Conservation (phyloP, 1,140 invertebrate genomes). For the Cheumatopsyche charites region DNA sequence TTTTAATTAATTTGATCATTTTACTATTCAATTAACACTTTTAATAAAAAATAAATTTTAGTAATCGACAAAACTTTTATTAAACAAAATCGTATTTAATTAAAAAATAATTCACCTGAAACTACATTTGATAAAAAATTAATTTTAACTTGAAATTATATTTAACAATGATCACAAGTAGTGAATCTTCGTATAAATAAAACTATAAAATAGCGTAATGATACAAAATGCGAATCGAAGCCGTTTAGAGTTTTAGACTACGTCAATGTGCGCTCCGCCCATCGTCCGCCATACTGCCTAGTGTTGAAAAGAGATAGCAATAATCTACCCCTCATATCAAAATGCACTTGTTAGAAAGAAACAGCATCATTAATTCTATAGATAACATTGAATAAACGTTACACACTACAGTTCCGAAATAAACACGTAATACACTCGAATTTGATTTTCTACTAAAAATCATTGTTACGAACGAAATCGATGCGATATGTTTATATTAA, state of each 20-base stretch:
- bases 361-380: slow-evolving; percentile 8
- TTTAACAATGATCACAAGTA: too few relatives aligned
- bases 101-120: too few relatives aligned
- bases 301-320: slow-evolving; percentile 32
- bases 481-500: too few relatives aligned
- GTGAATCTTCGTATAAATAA: background rate
- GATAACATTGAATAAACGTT: slow-evolving; percentile 1
- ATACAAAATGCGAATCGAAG: slow-evolving; percentile 13
- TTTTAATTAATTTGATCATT: too few relatives aligned
- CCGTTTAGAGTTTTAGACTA: slow-evolving; percentile 30
- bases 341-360: slow-evolving; percentile 26
- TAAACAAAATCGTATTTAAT: too few relatives aligned
- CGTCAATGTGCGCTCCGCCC: slow-evolving; percentile 44
- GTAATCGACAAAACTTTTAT: too few relatives aligned
- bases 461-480: too few relatives aligned
- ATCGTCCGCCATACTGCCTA: slow-evolving; percentile 45
- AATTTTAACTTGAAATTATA: too few relatives aligned
- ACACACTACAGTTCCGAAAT: background rate
- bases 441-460: too few relatives aligned
- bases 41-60: too few relatives aligned
- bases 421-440: slow-evolving; percentile 4
- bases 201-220: slow-evolving; percentile 13
- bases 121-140: too few relatives aligned
- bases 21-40: too few relatives aligned
- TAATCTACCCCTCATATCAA: background rate